Conservation (phyloP, 2,113 vertebrate species). For the Podocnemis expansa region DNA sequence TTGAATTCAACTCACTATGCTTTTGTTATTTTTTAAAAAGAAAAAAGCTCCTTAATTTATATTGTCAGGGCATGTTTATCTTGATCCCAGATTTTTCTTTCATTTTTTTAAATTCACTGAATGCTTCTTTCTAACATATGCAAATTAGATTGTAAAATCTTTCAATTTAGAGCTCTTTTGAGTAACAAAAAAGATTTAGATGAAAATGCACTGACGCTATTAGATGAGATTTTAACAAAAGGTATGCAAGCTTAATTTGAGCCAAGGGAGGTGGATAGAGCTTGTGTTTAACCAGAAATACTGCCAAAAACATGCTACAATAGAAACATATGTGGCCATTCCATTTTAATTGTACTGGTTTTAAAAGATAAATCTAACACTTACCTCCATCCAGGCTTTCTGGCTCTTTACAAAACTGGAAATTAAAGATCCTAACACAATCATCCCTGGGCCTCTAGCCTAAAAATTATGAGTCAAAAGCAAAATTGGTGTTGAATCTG, state of each 20-base stretch:
- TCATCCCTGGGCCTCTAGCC: conserved; percentile 48
- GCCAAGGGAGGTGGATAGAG: conserved; percentile 58
- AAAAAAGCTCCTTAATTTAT: background rate
- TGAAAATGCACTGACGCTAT: conserved; percentile 1
- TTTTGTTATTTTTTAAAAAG: background rate
- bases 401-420: conserved; percentile 70
- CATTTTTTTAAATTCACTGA: background rate
- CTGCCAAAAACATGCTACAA: conserved; percentile 59
- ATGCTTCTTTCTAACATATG: background rate
- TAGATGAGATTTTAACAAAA: conserved; percentile 35
- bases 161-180: conserved; percentile 24
- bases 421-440: conserved; percentile 65
- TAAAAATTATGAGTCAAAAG: conserved; percentile 52
- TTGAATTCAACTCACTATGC: background rate
- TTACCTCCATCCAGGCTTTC: conserved; percentile 62
- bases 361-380: conserved; percentile 66
- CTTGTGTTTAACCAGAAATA: conserved; percentile 60
- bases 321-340: conserved; percentile 67
- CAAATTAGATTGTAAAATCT: conserved; percentile 19
- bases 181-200: conserved; percentile 48
- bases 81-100: background rate
- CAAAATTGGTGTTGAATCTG: conserved; percentile 44
- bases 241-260: conserved; percentile 64
- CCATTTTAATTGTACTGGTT: conserved; percentile 70
- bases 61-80: background rate